phyloP scores from a whole-genome alignment of 2,888 invertebrate species.

The Hypsopygia costalis region DNA sequence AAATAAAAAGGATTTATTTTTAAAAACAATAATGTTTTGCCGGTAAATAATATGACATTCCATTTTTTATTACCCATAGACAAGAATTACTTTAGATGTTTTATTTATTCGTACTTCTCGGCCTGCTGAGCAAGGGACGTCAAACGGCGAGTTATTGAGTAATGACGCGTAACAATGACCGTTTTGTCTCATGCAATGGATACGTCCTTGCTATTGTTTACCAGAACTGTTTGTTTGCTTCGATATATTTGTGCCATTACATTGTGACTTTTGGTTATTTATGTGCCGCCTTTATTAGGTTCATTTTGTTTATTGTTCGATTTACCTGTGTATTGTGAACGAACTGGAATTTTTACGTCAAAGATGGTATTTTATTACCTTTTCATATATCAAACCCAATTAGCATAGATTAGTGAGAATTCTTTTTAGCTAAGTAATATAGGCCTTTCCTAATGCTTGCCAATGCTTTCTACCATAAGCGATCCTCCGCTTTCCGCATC shows the following conservation, averaged over 20 bases:
- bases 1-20: no score
- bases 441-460: no score
- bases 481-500: no score
- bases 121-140: constrained; percentile 2
- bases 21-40: no score
- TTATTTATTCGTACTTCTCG: no score
- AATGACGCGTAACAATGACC: constrained; percentile 58
- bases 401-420: no score
- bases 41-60: no score
- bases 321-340: constrained; percentile 10
- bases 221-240: constrained; percentile 32
- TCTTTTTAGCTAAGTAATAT: no score
- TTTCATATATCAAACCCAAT: no score
- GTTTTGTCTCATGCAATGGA: constrained; percentile 37
- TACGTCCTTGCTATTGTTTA: constrained; percentile 45
- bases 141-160: constrained; percentile 39
- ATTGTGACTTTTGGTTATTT: constrained; percentile 17
- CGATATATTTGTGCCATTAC: constrained; percentile 9
- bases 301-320: not conserved
- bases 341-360: not conserved
- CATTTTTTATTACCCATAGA: no score
- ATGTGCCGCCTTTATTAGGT: constrained; percentile 1
- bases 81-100: constrained; percentile 5
- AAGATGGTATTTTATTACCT: no score
- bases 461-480: no score